A percentile compares a stretch with the other conserved stretches of the same genome.
Evolutionary conservation across 2,888 invertebrate species (phyloP).

Genomic region (Heliconius charithonia): DNA sequence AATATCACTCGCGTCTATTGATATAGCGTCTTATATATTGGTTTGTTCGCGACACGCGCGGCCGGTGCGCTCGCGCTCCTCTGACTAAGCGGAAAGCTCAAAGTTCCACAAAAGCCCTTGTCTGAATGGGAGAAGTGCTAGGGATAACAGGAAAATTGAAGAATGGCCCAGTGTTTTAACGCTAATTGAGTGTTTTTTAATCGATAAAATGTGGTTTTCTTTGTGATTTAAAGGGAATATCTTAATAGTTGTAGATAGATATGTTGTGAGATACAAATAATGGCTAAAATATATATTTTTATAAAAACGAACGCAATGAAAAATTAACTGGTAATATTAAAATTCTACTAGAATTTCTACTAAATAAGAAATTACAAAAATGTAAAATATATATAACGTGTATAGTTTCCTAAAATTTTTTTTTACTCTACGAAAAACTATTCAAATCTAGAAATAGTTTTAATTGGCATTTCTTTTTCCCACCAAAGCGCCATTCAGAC

Average conservation of each 20-base stretch:
- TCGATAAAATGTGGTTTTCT: slow-evolving; percentile 38
- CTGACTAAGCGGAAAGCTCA: slow-evolving; percentile 76
- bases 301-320: too few species aligned
- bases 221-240: neutral
- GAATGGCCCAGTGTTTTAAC: slow-evolving; percentile 42
- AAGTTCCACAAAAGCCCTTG: slow-evolving; percentile 60
- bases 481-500: slow-evolving; percentile 38
- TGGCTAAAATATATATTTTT: neutral
- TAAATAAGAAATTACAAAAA: neutral
- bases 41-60: slow-evolving; percentile 59
- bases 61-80: slow-evolving; percentile 74
- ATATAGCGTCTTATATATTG: slow-evolving; percentile 38
- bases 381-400: neutral
- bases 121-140: slow-evolving; percentile 39
- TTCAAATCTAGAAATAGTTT: slow-evolving; percentile 32
- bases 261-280: neutral
- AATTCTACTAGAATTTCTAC: neutral
- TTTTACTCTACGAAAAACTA: neutral
- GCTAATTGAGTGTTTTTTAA: slow-evolving; percentile 42
- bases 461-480: slow-evolving; percentile 36
- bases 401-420: neutral
- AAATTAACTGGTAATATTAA: too few species aligned
- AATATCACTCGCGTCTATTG: slow-evolving; percentile 43
- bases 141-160: slow-evolving; percentile 42
- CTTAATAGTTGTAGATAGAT: neutral